Percentiles rank a stretch among this genome's conserved stretches.
Conservation (phyloP, 37 sponge, comb jelly and placozoan species). For the Dysidea cf. avara region DNA sequence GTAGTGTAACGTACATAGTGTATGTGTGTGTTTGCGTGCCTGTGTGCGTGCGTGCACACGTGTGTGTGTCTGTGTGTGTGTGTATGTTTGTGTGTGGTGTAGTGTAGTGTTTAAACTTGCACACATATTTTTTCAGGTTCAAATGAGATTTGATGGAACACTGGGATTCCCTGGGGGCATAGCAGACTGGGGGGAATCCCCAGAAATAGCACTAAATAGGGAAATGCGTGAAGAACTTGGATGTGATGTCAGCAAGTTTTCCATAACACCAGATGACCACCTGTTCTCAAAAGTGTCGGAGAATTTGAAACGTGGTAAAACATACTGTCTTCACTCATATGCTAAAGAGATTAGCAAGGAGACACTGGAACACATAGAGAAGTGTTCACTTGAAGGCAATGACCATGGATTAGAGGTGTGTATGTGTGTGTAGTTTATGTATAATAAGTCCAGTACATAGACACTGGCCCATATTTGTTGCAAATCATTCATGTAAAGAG, state of each 20-base stretch:
- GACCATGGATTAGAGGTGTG: slow-evolving; percentile 79
- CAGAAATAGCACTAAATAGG: slow-evolving; percentile 55
- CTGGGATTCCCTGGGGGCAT: slow-evolving; percentile 88
- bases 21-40: no score
- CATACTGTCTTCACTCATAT: slow-evolving; percentile 85
- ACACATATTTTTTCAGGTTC: slow-evolving; percentile 72
- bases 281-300: slow-evolving; percentile 56
- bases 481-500: no score
- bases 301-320: slow-evolving; percentile 21
- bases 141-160: slow-evolving; percentile 87
- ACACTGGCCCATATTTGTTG: no score
- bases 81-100: no score
- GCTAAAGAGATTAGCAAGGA: slow-evolving; percentile 49
- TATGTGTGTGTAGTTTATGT: no score
- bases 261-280: slow-evolving; percentile 33
- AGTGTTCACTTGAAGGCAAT: slow-evolving; percentile 17
- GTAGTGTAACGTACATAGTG: no score
- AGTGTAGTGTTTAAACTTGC: no score
- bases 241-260: no score
- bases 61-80: no score
- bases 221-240: slow-evolving; percentile 65
- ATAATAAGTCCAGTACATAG: no score
- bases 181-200: slow-evolving; percentile 72
- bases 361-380: slow-evolving; percentile 37
- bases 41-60: no score